Evolutionary conservation across 2,888 invertebrate genomes (phyloP).

Genomic region (Lasiommata megera): DNA sequence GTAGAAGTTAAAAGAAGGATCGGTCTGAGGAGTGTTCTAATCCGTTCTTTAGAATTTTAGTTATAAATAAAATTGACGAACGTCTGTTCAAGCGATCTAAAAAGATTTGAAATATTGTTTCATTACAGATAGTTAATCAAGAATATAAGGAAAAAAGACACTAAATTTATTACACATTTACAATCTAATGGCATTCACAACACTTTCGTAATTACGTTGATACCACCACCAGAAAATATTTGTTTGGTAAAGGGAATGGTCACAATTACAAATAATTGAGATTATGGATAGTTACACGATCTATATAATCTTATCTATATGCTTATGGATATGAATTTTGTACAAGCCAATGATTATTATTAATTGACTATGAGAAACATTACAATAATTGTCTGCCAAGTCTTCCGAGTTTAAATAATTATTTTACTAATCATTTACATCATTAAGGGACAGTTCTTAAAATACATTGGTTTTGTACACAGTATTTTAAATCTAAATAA

Average conservation of each 20-base stretch:
- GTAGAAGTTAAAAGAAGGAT: neutral
- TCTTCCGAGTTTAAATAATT: neutral
- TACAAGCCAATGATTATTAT: slow-evolving; percentile 23
- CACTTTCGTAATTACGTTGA: slow-evolving; percentile 4
- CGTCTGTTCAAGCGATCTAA: slow-evolving; percentile 5
- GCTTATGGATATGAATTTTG: slow-evolving; percentile 11
- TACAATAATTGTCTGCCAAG: slow-evolving; percentile 1
- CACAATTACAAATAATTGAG: neutral
- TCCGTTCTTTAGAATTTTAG: neutral
- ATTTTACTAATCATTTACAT: neutral
- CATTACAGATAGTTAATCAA: slow-evolving; percentile 2
- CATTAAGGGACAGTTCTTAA: neutral
- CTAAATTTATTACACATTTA: slow-evolving; percentile 8
- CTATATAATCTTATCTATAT: neutral
- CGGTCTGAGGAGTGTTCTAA: neutral
- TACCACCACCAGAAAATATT: neutral
- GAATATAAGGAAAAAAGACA: neutral
- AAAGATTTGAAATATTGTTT: slow-evolving; percentile 4
- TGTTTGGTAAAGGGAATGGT: neutral
- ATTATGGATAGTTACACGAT: slow-evolving; percentile 5
- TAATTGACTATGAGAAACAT: slow-evolving; percentile 25
- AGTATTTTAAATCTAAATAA: neutral
- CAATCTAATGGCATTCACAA: slow-evolving; percentile 9
- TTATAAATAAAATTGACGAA: neutral
- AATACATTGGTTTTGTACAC: neutral